Evolutionary conservation across 2,113 vertebrate genomes (phyloP).

Genomic region (Oostethus manadensis): DNA sequence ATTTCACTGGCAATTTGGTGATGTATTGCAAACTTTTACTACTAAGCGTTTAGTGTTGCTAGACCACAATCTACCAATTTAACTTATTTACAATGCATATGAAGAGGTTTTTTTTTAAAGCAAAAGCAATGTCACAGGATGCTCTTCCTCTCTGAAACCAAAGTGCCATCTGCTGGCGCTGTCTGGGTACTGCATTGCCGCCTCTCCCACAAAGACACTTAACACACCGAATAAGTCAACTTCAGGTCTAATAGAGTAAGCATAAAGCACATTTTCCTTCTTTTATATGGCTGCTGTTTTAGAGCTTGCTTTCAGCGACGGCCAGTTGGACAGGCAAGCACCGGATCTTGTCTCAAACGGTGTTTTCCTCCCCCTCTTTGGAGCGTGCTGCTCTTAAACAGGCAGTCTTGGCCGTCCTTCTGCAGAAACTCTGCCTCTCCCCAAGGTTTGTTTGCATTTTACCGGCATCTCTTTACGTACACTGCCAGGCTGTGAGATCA

Average conservation of each 20-base stretch:
- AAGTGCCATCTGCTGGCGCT: conserved; percentile 75
- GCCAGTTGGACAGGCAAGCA: conserved; percentile 61
- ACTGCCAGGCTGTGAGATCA: conserved; percentile 72
- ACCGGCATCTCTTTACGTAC: conserved; percentile 55
- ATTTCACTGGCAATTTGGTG: neutral
- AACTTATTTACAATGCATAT: neutral
- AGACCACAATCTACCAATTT: neutral
- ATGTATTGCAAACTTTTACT: neutral
- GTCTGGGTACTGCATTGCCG: conserved; percentile 36
- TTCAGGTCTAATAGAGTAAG: conserved; percentile 39
- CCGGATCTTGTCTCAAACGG: conserved; percentile 45
- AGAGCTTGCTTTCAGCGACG: conserved; percentile 52
- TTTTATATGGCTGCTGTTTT: conserved; percentile 41
- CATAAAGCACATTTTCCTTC: conserved; percentile 49
- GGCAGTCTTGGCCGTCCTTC: conserved; percentile 61
- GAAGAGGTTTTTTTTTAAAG: too few relatives aligned
- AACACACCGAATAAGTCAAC: conserved; percentile 27
- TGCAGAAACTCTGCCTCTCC: conserved; percentile 50
- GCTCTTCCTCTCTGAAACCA: conserved; percentile 62
- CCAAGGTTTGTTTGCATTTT: conserved; percentile 73
- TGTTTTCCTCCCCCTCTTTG: conserved; percentile 18
- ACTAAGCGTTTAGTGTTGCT: neutral
- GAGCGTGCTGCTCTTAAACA: conserved; percentile 53
- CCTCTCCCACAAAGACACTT: conserved; percentile 36
- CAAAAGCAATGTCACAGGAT: neutral